Base-by-base conservation (phyloP, 2,888 invertebrate genomes). In the Rhagophthalmus giganteus region DNA sequence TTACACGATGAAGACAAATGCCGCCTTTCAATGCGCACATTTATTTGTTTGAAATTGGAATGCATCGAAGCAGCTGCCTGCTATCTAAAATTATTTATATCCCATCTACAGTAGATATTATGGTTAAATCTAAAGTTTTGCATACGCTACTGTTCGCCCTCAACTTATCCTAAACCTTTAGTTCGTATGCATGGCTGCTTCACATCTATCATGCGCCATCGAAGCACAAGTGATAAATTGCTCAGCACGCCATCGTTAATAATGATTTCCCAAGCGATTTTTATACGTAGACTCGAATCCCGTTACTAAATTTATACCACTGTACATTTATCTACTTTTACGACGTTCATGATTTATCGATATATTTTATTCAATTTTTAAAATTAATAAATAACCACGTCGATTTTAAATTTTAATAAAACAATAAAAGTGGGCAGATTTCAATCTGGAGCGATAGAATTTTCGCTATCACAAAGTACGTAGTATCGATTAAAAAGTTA, bases 1-100 rank as follows among this genome's bases (percentile, higher is more conserved):
- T 68, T 66, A 66, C 63, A 64, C 62, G 64, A 73, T 73, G 72
- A 72, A 73, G 72, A 73, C 72, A 71, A 70, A 73, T 72, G 70
- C 64, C 64, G 61, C 62, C 68, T 67, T 70, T 71, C 69, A 66
- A 68, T 70, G 70, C 61, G 57, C 61, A 63, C 68, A 69, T 69
- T 64, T 64, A 62, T 69, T 67, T 60, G 50, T 39, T 41, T 38
- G 62, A 67, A 68, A 70, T 70, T 71, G 67, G 67, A 69, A 65
- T 65, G 65, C 63, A 64, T 62, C 57, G 37, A n/a, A 39, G 26
- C 26, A 38, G 20, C 9, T 31, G 34, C n/a, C n/a, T 27, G 31
- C 30, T 30, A 30, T 45, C 20, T 44, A 9, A 32, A 44, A 54
- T 49, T 48, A 44, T 54, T 54, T 54, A 54, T 54, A 41, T 35